Base-by-base conservation (phyloP, 92 coral and sea anemone genomes). In the Parazoanthus atlanticus region DNA sequence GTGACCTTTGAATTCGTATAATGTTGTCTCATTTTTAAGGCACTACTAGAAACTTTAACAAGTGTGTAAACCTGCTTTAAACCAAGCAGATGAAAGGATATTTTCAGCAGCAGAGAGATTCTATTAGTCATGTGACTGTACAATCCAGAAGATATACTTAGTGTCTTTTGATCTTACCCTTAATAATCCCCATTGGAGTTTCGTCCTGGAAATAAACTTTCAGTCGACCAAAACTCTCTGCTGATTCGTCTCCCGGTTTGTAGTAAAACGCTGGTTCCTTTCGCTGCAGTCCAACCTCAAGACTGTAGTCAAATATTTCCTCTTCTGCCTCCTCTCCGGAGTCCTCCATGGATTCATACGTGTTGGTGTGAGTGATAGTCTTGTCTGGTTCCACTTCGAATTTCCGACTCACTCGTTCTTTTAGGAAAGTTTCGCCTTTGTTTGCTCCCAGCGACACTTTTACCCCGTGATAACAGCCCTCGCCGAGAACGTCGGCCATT, bases 171-270 rank as follows among this genome's bases (percentile, higher is more conserved):
- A 16, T 25, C 29, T 0, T 19, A 70, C 87, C 87, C 70, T 84
- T 84, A 30, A 84, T 84, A 23, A 84, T 84, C 70, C 87, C 87
- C 87, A 84, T 84, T 0, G 87, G 78, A 69, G 87, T 84, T 43
- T 74, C 87, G 11, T 67, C 87, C 67, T 84, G 87, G 64, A 84
- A 84, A 46, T 84, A 84, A 46, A 70, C 78, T 70, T 29, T 84
- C 69, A 84, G 87, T 15, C 87, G 79, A 26, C 41, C 67, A 43
- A 43, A 72, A 21, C 1, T 16, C 34, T 28, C 78, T 17, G 78
- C 78, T 17, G 78, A 41, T 26, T 70, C 87, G 4, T 84, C 78
- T 29, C 74, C 87, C 9, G 87, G 87, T 17, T 72, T 46, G 65
- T 72, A 84, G 67, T 28, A 84, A 84, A 84, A 84, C 8, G 87